Base-by-base conservation (phyloP, 2,888 invertebrate species). In the Monoplex corrugatus region DNA sequence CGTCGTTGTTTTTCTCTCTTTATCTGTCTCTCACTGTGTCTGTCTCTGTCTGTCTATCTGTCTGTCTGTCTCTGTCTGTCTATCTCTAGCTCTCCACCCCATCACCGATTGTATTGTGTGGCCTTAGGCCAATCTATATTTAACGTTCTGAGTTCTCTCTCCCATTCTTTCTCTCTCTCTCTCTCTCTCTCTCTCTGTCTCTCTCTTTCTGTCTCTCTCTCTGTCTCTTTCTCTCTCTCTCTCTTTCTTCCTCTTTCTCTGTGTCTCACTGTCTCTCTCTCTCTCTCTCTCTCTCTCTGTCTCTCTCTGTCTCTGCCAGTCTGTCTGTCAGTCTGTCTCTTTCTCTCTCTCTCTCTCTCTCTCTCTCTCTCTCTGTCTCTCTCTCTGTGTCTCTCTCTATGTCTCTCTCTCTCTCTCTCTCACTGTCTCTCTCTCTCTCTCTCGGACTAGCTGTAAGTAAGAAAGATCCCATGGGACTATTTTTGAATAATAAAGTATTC, bases 281-380 rank as follows among this genome's bases (percentile, higher is more conserved):
- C n/a, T n/a, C 2, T n/a, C 68, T 68, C 23, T 68, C 68, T 68
- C 8, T 68, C n/a, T 68, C n/a, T 68, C n/a, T 68, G 68, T 68
- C n/a, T 68, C 68, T 68, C 68, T 68, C n/a, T 68, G n/a, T 16
- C 23, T 68, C 68, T 68, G n/a, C n/a, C n/a, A n/a, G n/a, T n/a
- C n/a, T n/a, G n/a, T n/a, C n/a, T n/a, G n/a, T n/a, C n/a, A n/a
- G n/a, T n/a, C n/a, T n/a, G n/a, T n/a, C n/a, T n/a, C 8, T 1
- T 68, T 32, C 2, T n/a, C n/a, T 68, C n/a, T 68, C 68, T 68
- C 68, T n/a, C 68, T 68, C 68, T n/a, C 68, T 68, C n/a, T 68
- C 2, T 68, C n/a, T 68, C 68, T 68, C 68, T 68, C n/a, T 68
- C 68, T n/a, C n/a, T n/a, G 1, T n/a, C n/a, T 23, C n/a, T n/a